Base-by-base conservation (phyloP, 2,797 vertebrate species). In the Hylomyscus alleni region DNA sequence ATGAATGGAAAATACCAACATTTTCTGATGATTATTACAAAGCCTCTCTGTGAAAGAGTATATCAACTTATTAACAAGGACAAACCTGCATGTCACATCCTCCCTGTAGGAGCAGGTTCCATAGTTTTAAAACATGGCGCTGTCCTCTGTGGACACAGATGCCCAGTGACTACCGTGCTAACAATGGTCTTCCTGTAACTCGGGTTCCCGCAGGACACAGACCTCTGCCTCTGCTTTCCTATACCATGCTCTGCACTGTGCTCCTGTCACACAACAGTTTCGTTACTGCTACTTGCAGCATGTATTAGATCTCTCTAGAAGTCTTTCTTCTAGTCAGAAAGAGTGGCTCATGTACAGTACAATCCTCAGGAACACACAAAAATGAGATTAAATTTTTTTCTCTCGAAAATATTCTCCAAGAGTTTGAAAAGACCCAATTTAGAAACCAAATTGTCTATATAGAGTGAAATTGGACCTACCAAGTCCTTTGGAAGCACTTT, bases 401-500 rank as follows among this genome's bases (percentile, higher is more conserved):
- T 88, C 73, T 58, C 76, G 67, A 37, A n/a, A n/a, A n/a, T n/a
- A n/a, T 92, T 94, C 93, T 95, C 91, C 56, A 80, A 82, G 69
- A 91, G n/a, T 37, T 37, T 93, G 83, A 62, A 97, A 96, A 95
- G 67, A 84, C 62, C 47, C 83, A 95, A 73, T 83, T 94, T 87
- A 93, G 93, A 97, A 96, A 94, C 54, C 76, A 96, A 93, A 97
- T n/a, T 92, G 22, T 86, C 73, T 95, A 77, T 87, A 87, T 37
- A 90, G 76, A 86, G 37, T 75, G 76, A 94, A 90, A 95, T 19
- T 65, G 77, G 75, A 60, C n/a, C 83, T 89, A 86, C 62, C 69
- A 7, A 85, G n/a, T 82, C 95, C 93, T 93, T 96, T 85, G 95
- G 84, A 72, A 88, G 37, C 56, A 31, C 75, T 84, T 22, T 87